Evolutionary conservation across 2,113 vertebrate genomes (phyloP).

Genomic region (Chinchilla lanigera): DNA sequence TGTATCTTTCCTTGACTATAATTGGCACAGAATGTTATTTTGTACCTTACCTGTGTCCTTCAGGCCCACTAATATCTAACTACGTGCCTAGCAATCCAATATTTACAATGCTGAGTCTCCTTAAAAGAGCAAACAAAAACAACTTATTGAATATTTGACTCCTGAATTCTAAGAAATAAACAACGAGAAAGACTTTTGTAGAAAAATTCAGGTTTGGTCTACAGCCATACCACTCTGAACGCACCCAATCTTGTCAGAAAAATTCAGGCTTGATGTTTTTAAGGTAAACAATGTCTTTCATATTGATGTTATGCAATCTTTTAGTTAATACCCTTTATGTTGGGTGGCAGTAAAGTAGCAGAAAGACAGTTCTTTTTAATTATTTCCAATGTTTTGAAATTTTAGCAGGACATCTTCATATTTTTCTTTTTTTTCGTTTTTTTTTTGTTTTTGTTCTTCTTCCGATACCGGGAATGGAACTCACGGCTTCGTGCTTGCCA

Average conservation of each 20-base stretch:
- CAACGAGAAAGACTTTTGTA: constrained; percentile 15
- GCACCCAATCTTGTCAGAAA: no score
- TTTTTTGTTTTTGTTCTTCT: no score
- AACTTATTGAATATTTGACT: constrained; percentile 11
- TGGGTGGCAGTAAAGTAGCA: constrained; percentile 21
- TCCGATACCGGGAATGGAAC: no score
- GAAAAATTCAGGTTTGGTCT: no score
- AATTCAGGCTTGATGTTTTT: constrained; percentile 48
- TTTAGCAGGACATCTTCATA: constrained; percentile 22
- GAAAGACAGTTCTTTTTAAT: not conserved
- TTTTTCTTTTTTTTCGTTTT: no score
- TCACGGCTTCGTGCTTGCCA: no score
- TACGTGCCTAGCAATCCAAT: not conserved
- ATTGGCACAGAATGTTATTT: not conserved
- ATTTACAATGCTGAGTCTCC: not conserved
- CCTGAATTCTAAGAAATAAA: constrained; percentile 23
- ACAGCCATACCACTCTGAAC: no score
- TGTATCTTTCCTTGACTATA: not conserved
- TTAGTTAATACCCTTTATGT: constrained; percentile 64
- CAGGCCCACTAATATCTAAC: not conserved
- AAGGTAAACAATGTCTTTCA: constrained; percentile 56
- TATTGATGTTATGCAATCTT: constrained; percentile 44
- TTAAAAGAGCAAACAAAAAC: constrained; percentile 48
- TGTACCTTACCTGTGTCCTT: not conserved
- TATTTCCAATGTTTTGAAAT: constrained; percentile 59